phyloP scores from a whole-genome alignment of 2,113 vertebrate species.

The Xerus inauris region DNA sequence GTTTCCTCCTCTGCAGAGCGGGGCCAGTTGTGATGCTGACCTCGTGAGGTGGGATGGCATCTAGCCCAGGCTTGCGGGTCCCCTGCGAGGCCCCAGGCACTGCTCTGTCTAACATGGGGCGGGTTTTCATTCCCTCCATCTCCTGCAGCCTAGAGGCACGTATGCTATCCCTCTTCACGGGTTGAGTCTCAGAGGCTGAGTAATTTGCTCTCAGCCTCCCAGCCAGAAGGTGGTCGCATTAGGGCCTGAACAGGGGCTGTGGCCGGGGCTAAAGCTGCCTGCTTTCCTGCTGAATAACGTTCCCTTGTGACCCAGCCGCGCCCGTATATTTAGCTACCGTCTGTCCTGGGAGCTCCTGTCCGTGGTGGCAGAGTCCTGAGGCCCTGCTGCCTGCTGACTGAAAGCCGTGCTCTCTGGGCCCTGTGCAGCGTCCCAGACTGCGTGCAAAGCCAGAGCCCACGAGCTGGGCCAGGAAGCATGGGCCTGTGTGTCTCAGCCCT shows the following conservation, averaged over 20 bases:
- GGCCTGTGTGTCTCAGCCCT: background rate
- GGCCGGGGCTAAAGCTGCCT: background rate
- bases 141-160: background rate
- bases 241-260: background rate
- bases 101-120: background rate
- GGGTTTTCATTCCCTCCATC: background rate
- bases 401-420: background rate
- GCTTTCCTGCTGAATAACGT: background rate
- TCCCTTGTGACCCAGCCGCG: background rate
- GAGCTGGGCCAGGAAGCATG: background rate
- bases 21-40: background rate
- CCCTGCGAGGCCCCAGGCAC: background rate
- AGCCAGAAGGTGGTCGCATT: background rate
- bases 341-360: background rate
- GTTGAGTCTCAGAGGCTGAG: background rate
- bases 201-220: background rate
- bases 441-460: background rate
- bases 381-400: rapidly evolving
- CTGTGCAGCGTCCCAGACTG: rapidly evolving
- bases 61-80: background rate
- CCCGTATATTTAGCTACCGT: rapidly evolving
- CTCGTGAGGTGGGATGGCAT: background rate
- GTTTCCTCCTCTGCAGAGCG: too few species aligned
- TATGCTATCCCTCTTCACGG: background rate
- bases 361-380: too few species aligned